phyloP scores from a whole-genome alignment of 2,888 invertebrate species.

The Cerceris ruficornis region DNA sequence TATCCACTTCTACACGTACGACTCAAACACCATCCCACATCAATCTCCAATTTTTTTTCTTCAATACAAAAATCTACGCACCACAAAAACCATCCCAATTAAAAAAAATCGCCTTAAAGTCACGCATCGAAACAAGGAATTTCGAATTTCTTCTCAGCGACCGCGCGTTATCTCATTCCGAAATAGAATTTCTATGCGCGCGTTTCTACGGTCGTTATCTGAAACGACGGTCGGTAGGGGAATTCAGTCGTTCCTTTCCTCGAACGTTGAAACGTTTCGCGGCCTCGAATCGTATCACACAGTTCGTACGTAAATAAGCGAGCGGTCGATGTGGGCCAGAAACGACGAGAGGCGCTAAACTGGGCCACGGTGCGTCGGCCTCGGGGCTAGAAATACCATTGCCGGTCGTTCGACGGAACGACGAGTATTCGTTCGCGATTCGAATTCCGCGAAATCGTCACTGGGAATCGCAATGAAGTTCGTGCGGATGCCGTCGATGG shows the following conservation, averaged over 20 bases:
- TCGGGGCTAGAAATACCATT: conserved; percentile 68
- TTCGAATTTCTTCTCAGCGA: too few relatives aligned
- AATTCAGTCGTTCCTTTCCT: conserved; percentile 5
- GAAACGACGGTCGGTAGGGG: neutral
- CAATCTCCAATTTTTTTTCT: too few relatives aligned
- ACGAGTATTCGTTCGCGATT: conserved; percentile 39
- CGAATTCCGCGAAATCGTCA: conserved; percentile 28
- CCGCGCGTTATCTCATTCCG: too few relatives aligned
- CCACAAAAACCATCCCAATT: too few relatives aligned
- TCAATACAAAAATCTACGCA: too few relatives aligned
- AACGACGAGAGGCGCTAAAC: conserved; percentile 57
- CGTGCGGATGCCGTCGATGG: neutral
- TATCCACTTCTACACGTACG: too few relatives aligned
- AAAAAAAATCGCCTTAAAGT: too few relatives aligned
- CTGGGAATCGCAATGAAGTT: conserved; percentile 14
- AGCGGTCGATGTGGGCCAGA: conserved; percentile 58
- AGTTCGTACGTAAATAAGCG: conserved; percentile 53
- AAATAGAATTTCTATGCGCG: too few relatives aligned
- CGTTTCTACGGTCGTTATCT: conserved; percentile 11
- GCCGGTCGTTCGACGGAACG: conserved; percentile 43
- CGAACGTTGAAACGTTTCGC: conserved; percentile 27
- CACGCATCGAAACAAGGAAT: too few relatives aligned
- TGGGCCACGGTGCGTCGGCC: conserved; percentile 71
- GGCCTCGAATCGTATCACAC: conserved; percentile 49
- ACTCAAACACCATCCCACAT: too few relatives aligned